Evolutionary conservation across 2,888 invertebrate genomes (phyloP).

Genomic region (Pachliopta kotzebuea): DNA sequence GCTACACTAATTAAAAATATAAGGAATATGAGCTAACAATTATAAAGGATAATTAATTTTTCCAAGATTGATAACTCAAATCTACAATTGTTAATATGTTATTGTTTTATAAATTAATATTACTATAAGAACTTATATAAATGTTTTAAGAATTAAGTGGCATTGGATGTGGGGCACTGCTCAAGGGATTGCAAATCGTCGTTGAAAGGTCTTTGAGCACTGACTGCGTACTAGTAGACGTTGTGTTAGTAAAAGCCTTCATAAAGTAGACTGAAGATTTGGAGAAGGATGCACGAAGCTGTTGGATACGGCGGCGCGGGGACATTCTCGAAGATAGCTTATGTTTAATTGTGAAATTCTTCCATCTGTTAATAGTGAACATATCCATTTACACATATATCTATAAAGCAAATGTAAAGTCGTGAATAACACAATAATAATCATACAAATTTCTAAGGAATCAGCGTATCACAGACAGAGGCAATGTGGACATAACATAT

Average conservation of each 20-base stretch:
- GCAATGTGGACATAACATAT: slow-evolving; percentile 66
- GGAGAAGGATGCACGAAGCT: no score
- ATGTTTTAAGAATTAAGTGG: neutral
- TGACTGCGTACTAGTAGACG: no score
- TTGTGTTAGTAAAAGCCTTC: no score
- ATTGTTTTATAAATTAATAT: neutral
- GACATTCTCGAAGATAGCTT: no score
- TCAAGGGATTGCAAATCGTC: no score
- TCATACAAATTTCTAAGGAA: neutral
- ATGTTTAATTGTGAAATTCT: no score
- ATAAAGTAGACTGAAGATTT: no score
- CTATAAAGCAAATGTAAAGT: neutral
- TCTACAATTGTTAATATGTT: neutral
- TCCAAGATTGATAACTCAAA: neutral
- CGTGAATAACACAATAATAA: neutral
- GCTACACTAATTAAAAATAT: neutral
- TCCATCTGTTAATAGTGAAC: no score
- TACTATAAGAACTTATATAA: neutral
- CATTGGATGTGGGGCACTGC: no score
- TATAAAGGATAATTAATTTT: neutral
- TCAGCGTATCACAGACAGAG: slow-evolving; percentile 31
- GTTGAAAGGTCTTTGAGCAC: no score
- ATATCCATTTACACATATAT: no score
- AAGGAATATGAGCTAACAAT: neutral
- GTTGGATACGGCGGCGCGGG: no score